Percentiles rank a stretch among this genome's conserved stretches.
phyloP scores from a whole-genome alignment of 2,113 vertebrate genomes.

The Numenius arquata region DNA sequence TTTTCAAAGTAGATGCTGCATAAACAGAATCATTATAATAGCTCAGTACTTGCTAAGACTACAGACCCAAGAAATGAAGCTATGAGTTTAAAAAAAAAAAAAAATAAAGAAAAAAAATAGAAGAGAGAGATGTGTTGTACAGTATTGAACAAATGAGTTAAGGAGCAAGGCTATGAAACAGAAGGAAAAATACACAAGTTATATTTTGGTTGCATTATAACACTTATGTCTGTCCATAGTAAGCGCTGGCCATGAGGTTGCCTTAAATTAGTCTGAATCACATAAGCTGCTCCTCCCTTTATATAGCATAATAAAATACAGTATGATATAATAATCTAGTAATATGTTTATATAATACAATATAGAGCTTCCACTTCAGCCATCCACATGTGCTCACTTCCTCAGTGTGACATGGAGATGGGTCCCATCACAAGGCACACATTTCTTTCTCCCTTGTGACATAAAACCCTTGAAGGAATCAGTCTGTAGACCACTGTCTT shows the following conservation, averaged over 20 bases:
- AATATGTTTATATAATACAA: background rate
- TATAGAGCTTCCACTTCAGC: background rate
- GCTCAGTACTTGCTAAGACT: background rate
- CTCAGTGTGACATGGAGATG: background rate
- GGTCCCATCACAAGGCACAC: background rate
- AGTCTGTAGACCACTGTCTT: background rate
- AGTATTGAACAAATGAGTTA: background rate
- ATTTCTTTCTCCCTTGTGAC: background rate
- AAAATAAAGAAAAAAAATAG: background rate
- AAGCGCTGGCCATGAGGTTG: background rate
- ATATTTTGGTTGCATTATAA: background rate
- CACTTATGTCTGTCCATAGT: rapidly evolving
- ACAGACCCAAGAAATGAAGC: background rate
- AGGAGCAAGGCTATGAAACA: background rate
- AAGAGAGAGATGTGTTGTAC: background rate
- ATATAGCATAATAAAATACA: background rate
- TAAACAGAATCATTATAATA: background rate
- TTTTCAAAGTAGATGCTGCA: background rate
- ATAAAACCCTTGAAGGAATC: background rate
- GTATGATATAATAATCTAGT: background rate
- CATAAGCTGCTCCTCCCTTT: background rate
- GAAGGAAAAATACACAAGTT: background rate
- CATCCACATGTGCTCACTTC: background rate
- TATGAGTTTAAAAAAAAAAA: background rate
- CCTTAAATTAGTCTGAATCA: background rate